Conservation (phyloP, 2,113 vertebrate species). For the Gnathonemus echidnorhynchus region DNA sequence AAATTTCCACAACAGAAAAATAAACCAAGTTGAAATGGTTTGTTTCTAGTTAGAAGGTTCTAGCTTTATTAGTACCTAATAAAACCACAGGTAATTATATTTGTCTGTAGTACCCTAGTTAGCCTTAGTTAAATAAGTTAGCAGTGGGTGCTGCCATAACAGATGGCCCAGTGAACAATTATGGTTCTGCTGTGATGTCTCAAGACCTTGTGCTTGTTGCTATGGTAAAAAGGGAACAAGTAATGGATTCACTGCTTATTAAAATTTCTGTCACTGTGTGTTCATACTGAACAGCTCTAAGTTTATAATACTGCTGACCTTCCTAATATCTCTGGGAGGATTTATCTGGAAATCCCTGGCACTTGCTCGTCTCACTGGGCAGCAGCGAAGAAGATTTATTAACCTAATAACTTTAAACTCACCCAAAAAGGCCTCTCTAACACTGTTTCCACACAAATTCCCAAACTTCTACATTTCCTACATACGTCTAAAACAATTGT, state of each 20-base stretch:
- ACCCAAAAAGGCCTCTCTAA: conserved; percentile 27
- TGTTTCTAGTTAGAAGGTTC: background rate
- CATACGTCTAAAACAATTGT: conserved; percentile 47
- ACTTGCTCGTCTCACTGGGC: conserved; percentile 44
- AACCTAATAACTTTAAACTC: conserved; percentile 55
- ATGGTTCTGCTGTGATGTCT: conserved; percentile 69
- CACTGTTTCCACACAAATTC: conserved; percentile 30
- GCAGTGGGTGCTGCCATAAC: conserved; percentile 72
- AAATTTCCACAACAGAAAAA: background rate
- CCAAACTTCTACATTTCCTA: conserved; percentile 55
- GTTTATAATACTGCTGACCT: conserved; percentile 57
- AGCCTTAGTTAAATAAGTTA: conserved; percentile 64
- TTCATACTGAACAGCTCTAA: conserved; percentile 64
- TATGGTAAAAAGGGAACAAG: conserved; percentile 61
- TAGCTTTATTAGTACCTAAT: conserved; percentile 40
- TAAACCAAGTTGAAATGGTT: background rate
- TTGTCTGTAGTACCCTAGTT: conserved; percentile 45
- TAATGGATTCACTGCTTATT: conserved; percentile 71
- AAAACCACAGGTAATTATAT: conserved; percentile 29
- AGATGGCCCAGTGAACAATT: conserved; percentile 94
- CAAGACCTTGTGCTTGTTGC: conserved; percentile 64
- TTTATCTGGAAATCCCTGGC: conserved; percentile 70
- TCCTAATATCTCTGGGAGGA: conserved; percentile 46
- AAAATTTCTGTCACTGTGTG: conserved; percentile 67
- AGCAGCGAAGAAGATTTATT: conserved; percentile 50